A percentile compares a stretch with the other conserved stretches of the same genome.
Evolutionary conservation across 2,888 invertebrate species (phyloP).

Genomic region (Drosophila merina): DNA sequence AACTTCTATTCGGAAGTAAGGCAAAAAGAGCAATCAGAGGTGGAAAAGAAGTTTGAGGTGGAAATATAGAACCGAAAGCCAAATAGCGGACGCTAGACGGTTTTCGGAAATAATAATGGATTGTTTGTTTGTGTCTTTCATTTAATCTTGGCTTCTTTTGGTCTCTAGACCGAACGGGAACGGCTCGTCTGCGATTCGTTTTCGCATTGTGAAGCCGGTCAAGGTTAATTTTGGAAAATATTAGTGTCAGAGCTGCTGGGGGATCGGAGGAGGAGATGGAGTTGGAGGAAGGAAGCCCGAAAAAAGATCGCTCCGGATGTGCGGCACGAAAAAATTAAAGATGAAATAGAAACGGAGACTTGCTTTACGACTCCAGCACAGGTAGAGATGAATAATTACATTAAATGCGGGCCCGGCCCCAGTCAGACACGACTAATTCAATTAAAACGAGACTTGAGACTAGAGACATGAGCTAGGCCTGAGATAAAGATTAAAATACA

Average conservation of each 20-base stretch:
- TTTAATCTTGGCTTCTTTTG: slow-evolving; percentile 19
- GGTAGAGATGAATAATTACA: slow-evolving; percentile 39
- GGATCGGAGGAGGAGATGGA: background rate
- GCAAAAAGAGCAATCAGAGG: slow-evolving; percentile 12
- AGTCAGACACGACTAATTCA: slow-evolving; percentile 59
- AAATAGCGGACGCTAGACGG: slow-evolving; percentile 51
- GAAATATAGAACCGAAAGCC: slow-evolving; percentile 5
- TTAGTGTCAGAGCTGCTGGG: slow-evolving; percentile 53
- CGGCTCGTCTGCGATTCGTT: slow-evolving; percentile 58
- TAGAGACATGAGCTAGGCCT: slow-evolving; percentile 27
- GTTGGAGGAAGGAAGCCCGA: slow-evolving; percentile 24
- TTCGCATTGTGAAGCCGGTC: slow-evolving; percentile 77
- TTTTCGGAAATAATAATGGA: slow-evolving; percentile 51
- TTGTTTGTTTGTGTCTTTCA: slow-evolving; percentile 28
- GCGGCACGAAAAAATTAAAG: slow-evolving; percentile 62
- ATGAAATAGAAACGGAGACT: slow-evolving; percentile 21
- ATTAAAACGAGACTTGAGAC: slow-evolving; percentile 44
- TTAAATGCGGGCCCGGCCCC: slow-evolving; percentile 39
- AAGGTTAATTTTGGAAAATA: slow-evolving; percentile 78
- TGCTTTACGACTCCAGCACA: slow-evolving; percentile 43
- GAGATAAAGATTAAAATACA: slow-evolving; percentile 22
- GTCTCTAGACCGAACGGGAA: slow-evolving; percentile 54
- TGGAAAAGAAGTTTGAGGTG: slow-evolving; percentile 3
- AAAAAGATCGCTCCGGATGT: slow-evolving; percentile 73
- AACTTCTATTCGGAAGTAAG: slow-evolving; percentile 72